phyloP scores from a whole-genome alignment of 2,113 vertebrate species.

The Copsychus sechellarum region DNA sequence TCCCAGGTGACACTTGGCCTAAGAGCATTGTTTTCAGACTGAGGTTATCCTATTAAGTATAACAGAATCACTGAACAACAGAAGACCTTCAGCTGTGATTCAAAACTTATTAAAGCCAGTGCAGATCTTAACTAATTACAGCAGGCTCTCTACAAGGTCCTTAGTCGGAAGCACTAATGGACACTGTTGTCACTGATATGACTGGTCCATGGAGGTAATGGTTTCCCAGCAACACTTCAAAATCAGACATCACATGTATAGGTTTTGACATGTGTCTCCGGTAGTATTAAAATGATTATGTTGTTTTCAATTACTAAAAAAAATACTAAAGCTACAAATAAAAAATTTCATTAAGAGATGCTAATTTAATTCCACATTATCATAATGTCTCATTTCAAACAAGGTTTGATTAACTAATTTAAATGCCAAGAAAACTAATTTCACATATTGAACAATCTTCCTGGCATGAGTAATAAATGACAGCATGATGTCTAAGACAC shows the following conservation, averaged over 20 bases:
- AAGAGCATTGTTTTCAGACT: background rate
- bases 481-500: background rate
- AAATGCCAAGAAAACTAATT: conserved; percentile 11
- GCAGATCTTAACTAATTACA: background rate
- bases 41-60: background rate
- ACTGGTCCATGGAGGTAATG: background rate
- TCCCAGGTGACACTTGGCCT: background rate
- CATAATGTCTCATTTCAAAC: background rate
- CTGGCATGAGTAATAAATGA: conserved; percentile 1
- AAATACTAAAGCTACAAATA: background rate
- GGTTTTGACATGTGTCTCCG: background rate
- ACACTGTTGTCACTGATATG: background rate
- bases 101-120: background rate
- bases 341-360: background rate
- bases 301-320: background rate
- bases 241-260: background rate
- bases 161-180: background rate
- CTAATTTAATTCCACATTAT: conserved; percentile 5
- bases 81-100: background rate
- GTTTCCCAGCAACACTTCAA: background rate
- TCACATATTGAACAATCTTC: background rate
- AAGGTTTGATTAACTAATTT: background rate
- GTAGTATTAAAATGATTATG: background rate
- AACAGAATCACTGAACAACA: background rate
- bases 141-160: background rate